phyloP scores from a whole-genome alignment of 2,797 vertebrate genomes.

The Dicrostonyx torquatus region DNA sequence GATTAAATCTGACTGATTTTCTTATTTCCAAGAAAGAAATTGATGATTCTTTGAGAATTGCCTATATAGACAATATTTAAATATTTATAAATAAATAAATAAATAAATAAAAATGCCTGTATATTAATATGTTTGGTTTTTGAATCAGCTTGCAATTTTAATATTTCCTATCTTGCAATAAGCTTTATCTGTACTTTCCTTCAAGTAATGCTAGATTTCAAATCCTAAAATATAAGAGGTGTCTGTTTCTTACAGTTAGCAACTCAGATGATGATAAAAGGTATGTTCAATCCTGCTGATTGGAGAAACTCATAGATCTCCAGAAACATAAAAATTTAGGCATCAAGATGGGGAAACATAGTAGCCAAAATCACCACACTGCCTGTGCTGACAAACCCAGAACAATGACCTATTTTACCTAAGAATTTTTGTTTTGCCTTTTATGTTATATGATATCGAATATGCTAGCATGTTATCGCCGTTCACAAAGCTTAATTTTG shows the following conservation, averaged over 20 bases:
- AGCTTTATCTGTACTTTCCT: background rate
- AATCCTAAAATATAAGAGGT: background rate
- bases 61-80: background rate
- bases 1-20: constrained; percentile 25
- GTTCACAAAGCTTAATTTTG: constrained; percentile 16
- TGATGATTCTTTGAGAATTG: constrained; percentile 2
- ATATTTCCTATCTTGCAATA: background rate
- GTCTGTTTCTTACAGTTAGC: constrained; percentile 13
- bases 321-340: constrained; percentile 29
- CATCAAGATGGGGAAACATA: background rate
- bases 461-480: background rate
- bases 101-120: no score
- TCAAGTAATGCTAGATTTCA: background rate
- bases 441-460: background rate
- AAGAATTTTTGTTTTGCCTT: background rate
- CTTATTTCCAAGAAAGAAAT: constrained; percentile 52
- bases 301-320: constrained; percentile 15
- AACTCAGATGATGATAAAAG: background rate
- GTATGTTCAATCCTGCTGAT: background rate
- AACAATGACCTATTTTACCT: background rate
- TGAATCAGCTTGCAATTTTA: constrained; percentile 32
- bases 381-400: constrained; percentile 1
- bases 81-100: no score
- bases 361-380: background rate
- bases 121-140: background rate